Evolutionary conservation across 2,888 invertebrate genomes (phyloP).

Genomic region (Brachylomia viminalis): DNA sequence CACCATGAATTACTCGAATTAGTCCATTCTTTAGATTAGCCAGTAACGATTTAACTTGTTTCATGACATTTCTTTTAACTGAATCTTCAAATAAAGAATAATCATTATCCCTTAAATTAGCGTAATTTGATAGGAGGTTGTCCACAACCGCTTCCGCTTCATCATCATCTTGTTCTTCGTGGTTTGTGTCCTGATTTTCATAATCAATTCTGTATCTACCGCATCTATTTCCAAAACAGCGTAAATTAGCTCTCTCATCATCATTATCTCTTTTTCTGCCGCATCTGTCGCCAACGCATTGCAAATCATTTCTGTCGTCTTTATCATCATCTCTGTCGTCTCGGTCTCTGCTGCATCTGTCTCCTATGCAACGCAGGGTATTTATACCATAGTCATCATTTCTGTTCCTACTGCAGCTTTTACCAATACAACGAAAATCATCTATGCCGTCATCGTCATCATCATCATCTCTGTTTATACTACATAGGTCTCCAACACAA

Average conservation of each 20-base stretch:
- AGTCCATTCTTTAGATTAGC: background rate
- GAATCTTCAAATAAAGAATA: background rate
- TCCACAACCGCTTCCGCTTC: background rate
- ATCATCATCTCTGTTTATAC: constrained; percentile 7
- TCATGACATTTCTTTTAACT: background rate
- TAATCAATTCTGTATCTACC: constrained; percentile 4
- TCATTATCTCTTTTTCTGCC: constrained; percentile 3
- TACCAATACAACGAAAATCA: constrained; percentile 16
- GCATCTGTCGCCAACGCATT: constrained; percentile 34
- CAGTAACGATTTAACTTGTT: constrained; percentile 5
- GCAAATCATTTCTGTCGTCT: background rate
- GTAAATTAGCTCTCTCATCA: constrained; percentile 3
- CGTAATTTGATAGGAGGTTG: constrained; percentile 6
- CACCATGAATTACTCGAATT: background rate
- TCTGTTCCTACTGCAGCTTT: constrained; percentile 4
- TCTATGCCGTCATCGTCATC: background rate
- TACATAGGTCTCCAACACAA: constrained; percentile 33
- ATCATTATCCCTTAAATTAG: background rate
- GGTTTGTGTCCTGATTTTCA: background rate
- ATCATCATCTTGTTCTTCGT: background rate
- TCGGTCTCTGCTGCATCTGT: constrained; percentile 4
- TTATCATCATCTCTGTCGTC: constrained; percentile 4
- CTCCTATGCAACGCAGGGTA: constrained; percentile 12
- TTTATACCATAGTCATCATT: constrained; percentile 1
- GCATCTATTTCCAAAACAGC: constrained; percentile 33